Conservation (phyloP, 2,113 vertebrate species). For the Manacus vitellinus region DNA sequence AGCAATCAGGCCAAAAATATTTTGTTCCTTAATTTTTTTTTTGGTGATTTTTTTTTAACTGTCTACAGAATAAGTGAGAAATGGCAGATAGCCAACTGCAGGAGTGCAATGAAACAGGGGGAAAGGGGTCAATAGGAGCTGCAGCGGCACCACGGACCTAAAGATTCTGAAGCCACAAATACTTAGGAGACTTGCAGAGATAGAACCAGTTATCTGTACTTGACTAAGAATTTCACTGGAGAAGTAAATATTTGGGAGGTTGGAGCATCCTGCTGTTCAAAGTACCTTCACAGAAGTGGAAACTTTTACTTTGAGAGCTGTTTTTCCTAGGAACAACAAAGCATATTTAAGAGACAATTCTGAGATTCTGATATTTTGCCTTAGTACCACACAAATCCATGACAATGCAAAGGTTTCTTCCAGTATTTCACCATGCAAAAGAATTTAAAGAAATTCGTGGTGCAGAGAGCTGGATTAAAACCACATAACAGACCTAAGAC, state of each 20-base stretch:
- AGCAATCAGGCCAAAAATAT: neutral
- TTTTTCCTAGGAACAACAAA: neutral
- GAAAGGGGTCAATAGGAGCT: neutral
- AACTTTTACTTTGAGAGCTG: neutral
- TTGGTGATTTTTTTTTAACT: accelerated
- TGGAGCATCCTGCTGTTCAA: neutral
- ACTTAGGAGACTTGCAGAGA: neutral
- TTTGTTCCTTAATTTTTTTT: no score
- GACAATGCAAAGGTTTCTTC: neutral
- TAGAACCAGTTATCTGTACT: neutral
- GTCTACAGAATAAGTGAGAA: neutral
- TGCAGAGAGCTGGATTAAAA: neutral
- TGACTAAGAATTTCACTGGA: neutral
- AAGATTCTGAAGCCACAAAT: neutral
- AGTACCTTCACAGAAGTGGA: neutral
- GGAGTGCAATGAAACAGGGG: accelerated
- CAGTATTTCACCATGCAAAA: neutral
- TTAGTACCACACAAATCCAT: neutral
- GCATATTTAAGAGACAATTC: neutral
- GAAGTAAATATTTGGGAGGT: neutral
- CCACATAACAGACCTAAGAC: neutral
- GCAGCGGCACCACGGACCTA: neutral
- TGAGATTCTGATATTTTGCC: neutral
- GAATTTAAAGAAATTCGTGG: neutral
- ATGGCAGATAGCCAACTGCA: neutral